Evolutionary conservation across 1,140 invertebrate genomes (phyloP).

Genomic region (Paramacrobiotus metropolitanus): DNA sequence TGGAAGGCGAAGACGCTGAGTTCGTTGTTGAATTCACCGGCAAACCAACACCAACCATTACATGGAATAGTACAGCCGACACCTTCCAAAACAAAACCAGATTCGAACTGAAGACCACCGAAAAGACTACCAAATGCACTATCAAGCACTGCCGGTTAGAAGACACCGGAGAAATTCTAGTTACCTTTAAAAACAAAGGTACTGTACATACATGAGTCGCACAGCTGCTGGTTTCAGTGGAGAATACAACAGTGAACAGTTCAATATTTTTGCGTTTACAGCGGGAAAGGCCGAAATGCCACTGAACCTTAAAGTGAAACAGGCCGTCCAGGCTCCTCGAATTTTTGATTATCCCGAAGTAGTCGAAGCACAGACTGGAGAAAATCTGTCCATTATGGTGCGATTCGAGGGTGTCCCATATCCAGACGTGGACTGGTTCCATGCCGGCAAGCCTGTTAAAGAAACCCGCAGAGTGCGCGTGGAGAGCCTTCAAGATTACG

Average conservation of each 20-base stretch:
- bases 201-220: neutral
- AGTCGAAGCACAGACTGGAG: conserved; percentile 20
- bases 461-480: conserved; percentile 12
- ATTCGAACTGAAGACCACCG: neutral
- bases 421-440: conserved; percentile 46
- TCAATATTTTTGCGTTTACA: neutral
- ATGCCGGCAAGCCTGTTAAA: conserved; percentile 36
- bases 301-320: neutral
- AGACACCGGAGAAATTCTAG: neutral
- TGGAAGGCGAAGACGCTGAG: neutral
- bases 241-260: no score
- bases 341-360: neutral
- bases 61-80: neutral
- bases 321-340: neutral
- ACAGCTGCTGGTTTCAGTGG: no score
- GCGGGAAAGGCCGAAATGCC: neutral
- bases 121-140: neutral
- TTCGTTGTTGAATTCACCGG: neutral
- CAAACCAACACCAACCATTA: neutral
- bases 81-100: neutral
- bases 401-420: conserved; percentile 41
- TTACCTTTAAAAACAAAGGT: conserved; percentile 4
- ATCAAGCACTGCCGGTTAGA: neutral
- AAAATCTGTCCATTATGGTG: conserved; percentile 42
- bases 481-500: conserved; percentile 16